Evolutionary conservation across 1,140 invertebrate genomes (phyloP).

Genomic region (Trichogramma pretiosum): DNA sequence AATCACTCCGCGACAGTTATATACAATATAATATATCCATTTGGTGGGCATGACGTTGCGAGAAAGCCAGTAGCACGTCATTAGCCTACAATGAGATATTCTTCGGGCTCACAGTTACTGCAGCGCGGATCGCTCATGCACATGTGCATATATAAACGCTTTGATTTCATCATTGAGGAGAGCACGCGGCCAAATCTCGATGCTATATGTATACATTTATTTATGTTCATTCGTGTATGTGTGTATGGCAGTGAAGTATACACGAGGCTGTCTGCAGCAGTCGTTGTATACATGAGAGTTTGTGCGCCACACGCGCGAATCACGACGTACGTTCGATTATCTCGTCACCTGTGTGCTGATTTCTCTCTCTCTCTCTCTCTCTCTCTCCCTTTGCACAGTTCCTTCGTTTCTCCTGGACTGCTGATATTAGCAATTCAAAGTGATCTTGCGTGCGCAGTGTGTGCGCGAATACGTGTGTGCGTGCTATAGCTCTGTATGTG

Average conservation of each 20-base stretch:
- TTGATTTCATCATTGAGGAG: too few species aligned
- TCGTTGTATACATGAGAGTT: not conserved
- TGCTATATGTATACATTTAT: too few species aligned
- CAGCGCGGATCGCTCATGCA: not conserved
- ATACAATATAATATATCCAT: too few species aligned
- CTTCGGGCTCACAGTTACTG: constrained; percentile 1
- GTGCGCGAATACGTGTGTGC: not conserved
- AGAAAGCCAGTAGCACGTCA: constrained; percentile 3
- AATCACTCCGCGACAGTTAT: too few species aligned
- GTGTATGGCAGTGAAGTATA: too few species aligned
- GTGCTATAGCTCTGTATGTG: too few species aligned
- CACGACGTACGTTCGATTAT: constrained; percentile 15
- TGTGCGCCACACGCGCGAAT: constrained; percentile 8
- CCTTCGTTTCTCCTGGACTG: too few species aligned
- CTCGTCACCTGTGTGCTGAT: not conserved
- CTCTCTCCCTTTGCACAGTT: too few species aligned
- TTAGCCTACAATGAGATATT: constrained; percentile 15
- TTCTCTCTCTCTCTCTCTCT: too few species aligned
- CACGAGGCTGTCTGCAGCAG: too few species aligned
- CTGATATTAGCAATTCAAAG: constrained; percentile 18
- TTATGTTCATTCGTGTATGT: too few species aligned
- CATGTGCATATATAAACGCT: not conserved
- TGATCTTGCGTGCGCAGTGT: constrained; percentile 3
- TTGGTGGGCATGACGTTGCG: not conserved
- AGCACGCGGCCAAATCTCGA: too few species aligned